Base-by-base conservation (phyloP, 2,797 vertebrate species). In the Labeo calbasu region DNA sequence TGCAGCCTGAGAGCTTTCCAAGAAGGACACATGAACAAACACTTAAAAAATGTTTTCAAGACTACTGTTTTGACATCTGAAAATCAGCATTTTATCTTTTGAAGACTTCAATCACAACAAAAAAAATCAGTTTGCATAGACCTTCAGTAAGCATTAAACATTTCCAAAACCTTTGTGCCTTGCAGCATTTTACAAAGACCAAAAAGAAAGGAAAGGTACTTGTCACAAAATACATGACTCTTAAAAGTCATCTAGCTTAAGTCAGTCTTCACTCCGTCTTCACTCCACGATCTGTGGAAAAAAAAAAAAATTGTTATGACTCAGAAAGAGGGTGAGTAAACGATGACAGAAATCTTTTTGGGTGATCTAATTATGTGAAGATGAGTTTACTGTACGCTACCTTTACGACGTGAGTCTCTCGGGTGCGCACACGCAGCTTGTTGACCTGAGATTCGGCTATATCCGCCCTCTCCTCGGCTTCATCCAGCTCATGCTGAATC, bases 381-480 rank as follows among this genome's bases (percentile, higher is more conserved):
- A 15, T 25, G 2, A 46, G 40, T 76, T 40, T 21, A 28, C 5
- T 11, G 7, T 28, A 4, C 43, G 48, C 51, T 78, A 91, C 90
- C 89, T 93, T 94, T 61, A 59, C 90, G 14, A 75, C 86, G 13
- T 92, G 93, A 19, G 83, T 85, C 40, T 94, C 88, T 0, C 92
- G 91, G 70, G 94, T 96, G 86, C 96, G 95, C 5, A 95, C 91
- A 0, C 97, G 94, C 81, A 99, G 93, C 92, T 98, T 99, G 94
- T 96, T 98, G 90, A 96, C 96, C 82, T 96, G 96, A 0, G 94
- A 94, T 92, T 99, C 97, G 0, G 98, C 98, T 0, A 96, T 95
- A 89, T 98, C 97, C 0, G 96, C 98, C 0, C 97, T 92, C 65
- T 99, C 98, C 90, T 98, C 98, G 0, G 97, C 98, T 0, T 98